Evolutionary conservation across 2,113 vertebrate genomes (phyloP).

Genomic region (Osmerus mordax): DNA sequence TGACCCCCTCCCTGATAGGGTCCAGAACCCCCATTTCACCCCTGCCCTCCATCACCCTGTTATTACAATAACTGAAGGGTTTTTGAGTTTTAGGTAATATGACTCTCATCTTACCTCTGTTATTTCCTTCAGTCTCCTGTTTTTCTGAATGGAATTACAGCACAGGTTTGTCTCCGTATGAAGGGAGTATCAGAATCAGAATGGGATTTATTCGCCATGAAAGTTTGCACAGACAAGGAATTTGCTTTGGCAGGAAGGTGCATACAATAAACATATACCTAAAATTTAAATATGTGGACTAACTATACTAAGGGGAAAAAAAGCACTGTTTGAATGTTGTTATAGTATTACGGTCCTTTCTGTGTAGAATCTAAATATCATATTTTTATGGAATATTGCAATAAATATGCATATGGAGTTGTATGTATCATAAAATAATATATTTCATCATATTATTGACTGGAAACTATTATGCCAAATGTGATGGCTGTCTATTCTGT

Average conservation of each 20-base stretch:
- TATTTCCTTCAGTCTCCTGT: no score
- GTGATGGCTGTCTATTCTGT: slow-evolving; percentile 8
- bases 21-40: no score
- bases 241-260: no score
- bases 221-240: no score
- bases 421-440: slow-evolving; percentile 20
- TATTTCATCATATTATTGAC: not conserved
- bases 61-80: slow-evolving; percentile 24
- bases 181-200: no score
- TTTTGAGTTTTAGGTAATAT: slow-evolving; percentile 33
- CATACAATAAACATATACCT: no score
- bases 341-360: not conserved
- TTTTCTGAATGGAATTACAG: slow-evolving; percentile 13
- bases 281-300: no score
- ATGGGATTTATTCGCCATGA: no score
- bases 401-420: slow-evolving; percentile 13
- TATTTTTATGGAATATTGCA: slow-evolving; percentile 35
- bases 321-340: slow-evolving; percentile 11
- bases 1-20: no score
- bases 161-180: not conserved
- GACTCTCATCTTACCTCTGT: not conserved
- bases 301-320: no score
- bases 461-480: slow-evolving; percentile 13
- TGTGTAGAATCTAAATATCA: slow-evolving; percentile 21
- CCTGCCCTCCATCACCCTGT: not conserved